Evolutionary conservation across 2,113 vertebrate species (phyloP), one percentile per base, ranked within the genome.

Genomic region (Conger conger): DNA sequence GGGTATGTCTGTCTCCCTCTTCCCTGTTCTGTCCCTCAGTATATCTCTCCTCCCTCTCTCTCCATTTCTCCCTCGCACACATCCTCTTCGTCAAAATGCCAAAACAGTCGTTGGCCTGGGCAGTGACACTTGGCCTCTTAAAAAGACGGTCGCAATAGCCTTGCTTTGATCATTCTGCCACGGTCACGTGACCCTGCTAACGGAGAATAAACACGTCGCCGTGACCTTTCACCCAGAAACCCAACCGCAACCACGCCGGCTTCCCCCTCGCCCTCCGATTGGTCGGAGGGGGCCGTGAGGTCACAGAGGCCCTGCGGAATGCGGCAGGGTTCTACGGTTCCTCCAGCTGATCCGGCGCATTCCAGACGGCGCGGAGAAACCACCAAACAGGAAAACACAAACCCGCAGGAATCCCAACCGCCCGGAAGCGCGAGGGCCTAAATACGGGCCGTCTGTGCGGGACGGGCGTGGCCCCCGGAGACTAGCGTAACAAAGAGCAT

Each of bases 61-160:
- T 6, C n/a, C 23, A 35, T 84, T 37, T 68, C 45, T 18, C 82
- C 68, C n/a, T 20, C 53, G 4, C 30, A 20, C 60, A 42, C 37
- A 27, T 80, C 79, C 79, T 42, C 79, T 45, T 17, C 73, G 78
- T 53, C 23, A 20, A 27, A 76, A 80, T 23, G n/a, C 84, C 33
- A 81, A 53, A 73, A 37, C 45, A 37, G 80, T 81, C 80, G 81
- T 81, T 73, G 54, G 38, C 23, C 79, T 85, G 54, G 38, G 50
- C 84, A 54, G 45, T 80, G 76, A 84, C 83, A 36, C 76, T 42
- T 16, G 80, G 13, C 54, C n/a, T 80, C 53, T 85, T 79, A 76
- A 76, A 57, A 45, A 30, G 79, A 76, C 16, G 35, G 57, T 80
- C 38, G 45, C 79, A 81, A 15, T 50, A 73, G 42, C 54, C 0